phyloP scores from a whole-genome alignment of 2,113 vertebrate species.

The Argyrosomus japonicus region DNA sequence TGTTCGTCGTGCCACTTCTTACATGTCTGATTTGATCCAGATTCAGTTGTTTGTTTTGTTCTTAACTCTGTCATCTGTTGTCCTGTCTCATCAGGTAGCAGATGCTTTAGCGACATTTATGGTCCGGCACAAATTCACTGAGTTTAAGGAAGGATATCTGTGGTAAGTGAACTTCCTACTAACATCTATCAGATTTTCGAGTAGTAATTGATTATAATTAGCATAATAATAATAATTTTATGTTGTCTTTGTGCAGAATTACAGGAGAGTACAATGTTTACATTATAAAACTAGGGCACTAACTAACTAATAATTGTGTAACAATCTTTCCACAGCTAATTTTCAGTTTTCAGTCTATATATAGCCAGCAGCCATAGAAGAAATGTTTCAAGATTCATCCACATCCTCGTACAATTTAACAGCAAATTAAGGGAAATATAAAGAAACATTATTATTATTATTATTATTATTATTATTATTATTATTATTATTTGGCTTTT shows the following conservation, averaged over 20 bases:
- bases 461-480: slow-evolving; percentile 62
- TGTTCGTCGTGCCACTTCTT: not conserved
- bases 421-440: slow-evolving; percentile 50
- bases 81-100: slow-evolving; percentile 86
- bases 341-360: slow-evolving; percentile 46
- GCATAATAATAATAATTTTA: not conserved
- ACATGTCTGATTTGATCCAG: not conserved
- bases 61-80: slow-evolving; percentile 3
- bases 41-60: not conserved
- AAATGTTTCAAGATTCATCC: slow-evolving; percentile 65
- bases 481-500: slow-evolving; percentile 58
- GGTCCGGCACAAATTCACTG: slow-evolving; percentile 97
- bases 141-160: slow-evolving; percentile 94
- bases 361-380: slow-evolving; percentile 64
- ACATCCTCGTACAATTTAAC: slow-evolving; percentile 50
- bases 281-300: not conserved
- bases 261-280: not conserved
- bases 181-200: not conserved
- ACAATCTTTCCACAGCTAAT: slow-evolving; percentile 71
- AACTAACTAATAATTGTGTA: not conserved
- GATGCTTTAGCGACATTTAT: slow-evolving; percentile 97
- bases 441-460: slow-evolving; percentile 44
- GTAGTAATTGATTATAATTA: not conserved
- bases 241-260: not conserved
- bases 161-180: slow-evolving; percentile 85